Base-by-base conservation (phyloP, 1,140 invertebrate genomes). In the Lepidostoma basale region DNA sequence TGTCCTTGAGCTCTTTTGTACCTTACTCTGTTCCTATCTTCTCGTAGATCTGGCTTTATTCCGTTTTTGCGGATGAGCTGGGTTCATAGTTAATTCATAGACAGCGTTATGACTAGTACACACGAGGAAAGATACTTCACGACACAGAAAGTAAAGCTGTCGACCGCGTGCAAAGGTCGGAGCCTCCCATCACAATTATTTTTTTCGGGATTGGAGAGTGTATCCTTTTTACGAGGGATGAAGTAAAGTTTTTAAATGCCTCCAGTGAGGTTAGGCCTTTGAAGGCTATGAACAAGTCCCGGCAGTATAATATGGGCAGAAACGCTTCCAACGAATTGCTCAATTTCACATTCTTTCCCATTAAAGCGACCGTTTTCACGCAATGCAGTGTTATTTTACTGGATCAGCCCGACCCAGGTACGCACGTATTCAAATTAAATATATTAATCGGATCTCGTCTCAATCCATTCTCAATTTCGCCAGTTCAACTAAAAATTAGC, bases 1-100 rank as follows among this genome's bases (percentile, higher is more conserved):
- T 54, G 49, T 54, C 49, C 26, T 54, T 54, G 49, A 28, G n/a
- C 16, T 54, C 30, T 26, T 54, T 54, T 28, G 25, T 33, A 18
- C 14, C 49, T n/a, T 20, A 30, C 26, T 28, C 9, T 54, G 26
- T 28, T 30, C 26, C n/a, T 54, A 54, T 30, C 20, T 4, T 54
- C 49, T 28, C 26, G 49, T 33, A 54, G 49, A 54, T 30, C 49
- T 54, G 18, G 49, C 49, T 54, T 54, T 54, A 54, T 54, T 30
- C 49, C n/a, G 49, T 26, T 54, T 36, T 54, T 54, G 26, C 49
- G 49, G 49, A 54, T 54, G 49, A 54, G 49, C 49, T 28, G 26
- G 26, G 26, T 26, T 54, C 49, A 54, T 54, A 54, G 49, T 33
- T 54, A 54, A 54, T 54, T 54, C 49, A 54, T 54, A 54, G 49